phyloP scores from a whole-genome alignment of 1,140 invertebrate species.

The Tetragonula clypearis region DNA sequence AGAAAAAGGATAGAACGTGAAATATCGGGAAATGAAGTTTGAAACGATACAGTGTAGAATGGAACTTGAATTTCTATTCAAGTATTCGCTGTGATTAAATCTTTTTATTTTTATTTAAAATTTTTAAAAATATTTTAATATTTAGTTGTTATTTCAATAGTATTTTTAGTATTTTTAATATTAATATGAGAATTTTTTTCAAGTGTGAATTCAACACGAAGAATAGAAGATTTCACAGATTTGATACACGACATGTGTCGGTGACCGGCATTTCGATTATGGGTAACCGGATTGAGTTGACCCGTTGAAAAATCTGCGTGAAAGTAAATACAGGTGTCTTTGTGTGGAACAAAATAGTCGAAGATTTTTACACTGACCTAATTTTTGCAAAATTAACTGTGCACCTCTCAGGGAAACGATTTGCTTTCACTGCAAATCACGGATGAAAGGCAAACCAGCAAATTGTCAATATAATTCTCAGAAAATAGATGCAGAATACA shows the following conservation, averaged over 20 bases:
- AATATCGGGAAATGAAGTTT: too few species aligned
- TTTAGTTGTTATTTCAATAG: too few species aligned
- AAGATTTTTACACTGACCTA: constrained; percentile 10
- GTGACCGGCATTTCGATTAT: constrained; percentile 4
- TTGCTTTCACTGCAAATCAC: not conserved
- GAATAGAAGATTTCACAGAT: not conserved
- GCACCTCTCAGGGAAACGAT: not conserved
- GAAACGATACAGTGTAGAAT: not conserved
- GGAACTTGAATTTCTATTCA: not conserved
- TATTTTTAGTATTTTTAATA: not conserved
- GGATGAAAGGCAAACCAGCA: not conserved
- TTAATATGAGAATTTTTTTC: not conserved
- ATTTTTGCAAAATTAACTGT: not conserved
- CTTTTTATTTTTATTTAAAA: too few species aligned
- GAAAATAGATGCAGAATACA: not conserved
- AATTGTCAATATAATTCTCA: not conserved
- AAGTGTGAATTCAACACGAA: not conserved
- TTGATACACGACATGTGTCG: not conserved
- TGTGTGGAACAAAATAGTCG: not conserved
- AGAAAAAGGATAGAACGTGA: not conserved
- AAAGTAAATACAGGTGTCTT: constrained; percentile 27
- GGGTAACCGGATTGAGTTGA: constrained; percentile 1
- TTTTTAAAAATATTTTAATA: too few species aligned
- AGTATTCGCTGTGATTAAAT: too few species aligned
- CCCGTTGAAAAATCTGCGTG: constrained; percentile 20